A percentile compares a stretch with the other conserved stretches of the same genome.
Evolutionary conservation across 1,140 invertebrate species (phyloP).

Genomic region (Teleopsis dalmanni): DNA sequence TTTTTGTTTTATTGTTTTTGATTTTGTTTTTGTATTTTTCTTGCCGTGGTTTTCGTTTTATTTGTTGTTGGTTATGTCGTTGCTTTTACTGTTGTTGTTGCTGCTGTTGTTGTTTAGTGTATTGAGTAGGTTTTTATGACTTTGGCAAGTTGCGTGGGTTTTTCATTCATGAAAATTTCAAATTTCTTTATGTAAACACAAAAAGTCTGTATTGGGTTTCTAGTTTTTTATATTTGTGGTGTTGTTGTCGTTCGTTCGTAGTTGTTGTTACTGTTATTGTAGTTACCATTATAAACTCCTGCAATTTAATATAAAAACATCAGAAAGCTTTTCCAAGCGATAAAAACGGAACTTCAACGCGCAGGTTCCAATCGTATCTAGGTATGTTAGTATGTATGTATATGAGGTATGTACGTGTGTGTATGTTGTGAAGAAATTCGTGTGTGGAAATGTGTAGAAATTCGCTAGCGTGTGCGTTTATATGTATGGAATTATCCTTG

Average conservation of each 20-base stretch:
- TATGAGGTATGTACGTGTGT: background rate
- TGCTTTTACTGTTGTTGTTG: background rate
- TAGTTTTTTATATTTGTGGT: background rate
- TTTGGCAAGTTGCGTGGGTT: constrained; percentile 22
- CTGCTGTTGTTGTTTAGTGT: background rate
- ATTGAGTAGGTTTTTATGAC: no score
- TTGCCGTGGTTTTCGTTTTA: no score
- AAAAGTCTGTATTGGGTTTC: background rate
- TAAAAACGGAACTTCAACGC: no score
- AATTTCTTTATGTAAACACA: constrained; percentile 7
- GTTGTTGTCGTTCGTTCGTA: background rate
- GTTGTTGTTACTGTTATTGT: background rate
- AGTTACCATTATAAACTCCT: no score
- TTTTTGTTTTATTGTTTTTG: no score
- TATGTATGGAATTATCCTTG: constrained; percentile 33
- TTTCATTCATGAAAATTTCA: constrained; percentile 43
- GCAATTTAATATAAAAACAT: no score
- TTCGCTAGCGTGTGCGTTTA: constrained; percentile 36
- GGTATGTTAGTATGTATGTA: background rate
- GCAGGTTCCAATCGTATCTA: no score
- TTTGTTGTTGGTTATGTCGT: background rate
- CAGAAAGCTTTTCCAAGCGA: no score
- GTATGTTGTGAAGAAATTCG: no score
- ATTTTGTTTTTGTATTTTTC: no score
- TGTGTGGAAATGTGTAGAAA: constrained; percentile 42